A percentile compares a stretch with the other conserved stretches of the same genome.
These are phyloP conservation scores for Onychomys leucogaster DNA, from an alignment of 2,797 vertebrate genomes.

Conservation along the genomic window DNA sequence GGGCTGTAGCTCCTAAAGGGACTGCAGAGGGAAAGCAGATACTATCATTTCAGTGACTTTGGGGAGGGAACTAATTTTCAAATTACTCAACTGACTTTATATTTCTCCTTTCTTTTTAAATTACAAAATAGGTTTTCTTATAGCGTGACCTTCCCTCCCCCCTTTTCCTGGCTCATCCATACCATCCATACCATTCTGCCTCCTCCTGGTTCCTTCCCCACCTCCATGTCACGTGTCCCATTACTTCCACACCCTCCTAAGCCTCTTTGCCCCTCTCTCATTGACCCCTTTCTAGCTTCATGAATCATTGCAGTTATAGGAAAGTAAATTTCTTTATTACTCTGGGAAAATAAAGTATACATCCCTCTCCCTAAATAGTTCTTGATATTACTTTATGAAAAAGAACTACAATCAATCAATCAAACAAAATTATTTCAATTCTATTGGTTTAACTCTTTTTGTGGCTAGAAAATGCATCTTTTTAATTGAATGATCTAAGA, in stretches of 20 bases:
- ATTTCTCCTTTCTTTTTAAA: not conserved
- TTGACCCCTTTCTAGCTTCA: not conserved
- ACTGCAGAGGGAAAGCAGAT: not conserved
- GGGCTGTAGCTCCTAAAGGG: not conserved
- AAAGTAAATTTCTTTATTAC: not conserved
- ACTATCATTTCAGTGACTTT: not conserved
- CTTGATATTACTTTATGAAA: conserved; percentile 8
- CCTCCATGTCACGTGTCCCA: fast-evolving
- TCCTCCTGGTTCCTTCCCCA: not conserved
- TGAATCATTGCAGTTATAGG: not conserved
- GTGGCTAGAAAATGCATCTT: not conserved
- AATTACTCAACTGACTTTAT: not conserved
- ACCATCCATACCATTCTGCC: no score
- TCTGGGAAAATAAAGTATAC: not conserved
- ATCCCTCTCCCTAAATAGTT: not conserved
- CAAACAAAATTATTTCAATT: not conserved
- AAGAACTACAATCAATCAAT: not conserved
- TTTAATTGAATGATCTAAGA: not conserved
- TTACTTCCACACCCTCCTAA: no score
- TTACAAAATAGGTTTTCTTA: not conserved
- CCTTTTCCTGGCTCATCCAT: not conserved
- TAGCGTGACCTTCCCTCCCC: not conserved
- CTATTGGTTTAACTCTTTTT: not conserved
- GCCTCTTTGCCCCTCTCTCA: not conserved
- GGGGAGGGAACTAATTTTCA: not conserved